A percentile compares a stretch with the other conserved stretches of the same genome.
These are phyloP conservation scores for Oscheius sp. DNA, from an alignment of 2,888 invertebrate genomes.

Conservation along the genomic window DNA sequence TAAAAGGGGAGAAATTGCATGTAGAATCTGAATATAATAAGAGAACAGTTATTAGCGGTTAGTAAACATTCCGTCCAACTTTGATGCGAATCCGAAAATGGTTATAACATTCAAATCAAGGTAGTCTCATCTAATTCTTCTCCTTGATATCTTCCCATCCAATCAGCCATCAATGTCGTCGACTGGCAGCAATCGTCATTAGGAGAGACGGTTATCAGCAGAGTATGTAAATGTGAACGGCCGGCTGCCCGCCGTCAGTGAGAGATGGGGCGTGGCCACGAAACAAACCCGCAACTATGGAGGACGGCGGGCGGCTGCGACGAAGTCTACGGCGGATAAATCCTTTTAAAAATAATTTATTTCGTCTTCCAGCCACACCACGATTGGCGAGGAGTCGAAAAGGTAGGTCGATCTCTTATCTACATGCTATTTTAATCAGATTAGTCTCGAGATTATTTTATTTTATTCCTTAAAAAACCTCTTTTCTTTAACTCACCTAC, in stretches of 20 bases:
- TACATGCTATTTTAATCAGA: no score
- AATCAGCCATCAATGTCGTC: not conserved
- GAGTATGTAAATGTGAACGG: constrained; percentile 25
- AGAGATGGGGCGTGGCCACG: not conserved
- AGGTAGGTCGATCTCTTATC: constrained; percentile 1
- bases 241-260: not conserved
- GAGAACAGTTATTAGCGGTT: no score
- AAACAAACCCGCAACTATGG: constrained; percentile 5
- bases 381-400: constrained; percentile 25
- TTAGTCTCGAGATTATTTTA: no score
- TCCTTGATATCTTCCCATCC: no score
- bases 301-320: constrained; percentile 22
- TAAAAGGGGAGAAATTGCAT: no score
- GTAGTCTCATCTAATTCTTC: no score
- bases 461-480: no score
- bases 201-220: constrained; percentile 26
- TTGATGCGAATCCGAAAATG: no score
- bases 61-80: no score
- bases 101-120: no score
- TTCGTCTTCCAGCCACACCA: constrained; percentile 33
- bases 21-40: no score
- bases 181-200: not conserved
- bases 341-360: constrained; percentile 29
- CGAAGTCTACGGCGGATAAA: constrained; percentile 31
- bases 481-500: no score